Evolutionary conservation across 2,888 invertebrate genomes (phyloP).

Genomic region (Salpingus planirostris): DNA sequence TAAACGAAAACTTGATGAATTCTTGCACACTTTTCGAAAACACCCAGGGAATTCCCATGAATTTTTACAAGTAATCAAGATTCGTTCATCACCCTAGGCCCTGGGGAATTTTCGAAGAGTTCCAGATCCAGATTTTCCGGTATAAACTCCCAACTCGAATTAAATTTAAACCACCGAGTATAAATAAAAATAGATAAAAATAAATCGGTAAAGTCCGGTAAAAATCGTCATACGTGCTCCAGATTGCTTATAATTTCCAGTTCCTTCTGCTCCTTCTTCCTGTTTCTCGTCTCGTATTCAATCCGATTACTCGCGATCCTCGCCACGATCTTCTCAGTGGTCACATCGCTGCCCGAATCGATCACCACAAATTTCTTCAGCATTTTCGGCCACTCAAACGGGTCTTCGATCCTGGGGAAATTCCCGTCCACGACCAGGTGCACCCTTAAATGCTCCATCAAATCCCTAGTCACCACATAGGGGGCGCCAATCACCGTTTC

Average conservation of each 20-base stretch:
- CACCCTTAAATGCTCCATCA: constrained; percentile 80
- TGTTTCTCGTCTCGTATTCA: constrained; percentile 80
- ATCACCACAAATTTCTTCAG: constrained; percentile 64
- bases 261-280: constrained; percentile 88
- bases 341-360: constrained; percentile 82
- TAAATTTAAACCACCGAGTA: too few relatives aligned
- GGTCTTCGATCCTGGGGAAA: constrained; percentile 71
- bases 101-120: too few relatives aligned
- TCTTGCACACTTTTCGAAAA: too few relatives aligned
- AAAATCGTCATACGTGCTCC: too few relatives aligned
- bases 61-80: too few relatives aligned
- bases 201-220: too few relatives aligned
- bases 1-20: too few relatives aligned
- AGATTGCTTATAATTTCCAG: constrained; percentile 31
- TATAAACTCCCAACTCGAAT: too few relatives aligned
- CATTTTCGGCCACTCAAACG: constrained; percentile 77
- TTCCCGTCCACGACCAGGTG: constrained; percentile 84
- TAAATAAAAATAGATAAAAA: too few relatives aligned
- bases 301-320: constrained; percentile 88
- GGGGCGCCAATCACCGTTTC: constrained; percentile 99
- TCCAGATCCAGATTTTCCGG: too few relatives aligned
- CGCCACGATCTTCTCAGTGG: constrained; percentile 91
- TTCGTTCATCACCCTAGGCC: too few relatives aligned
- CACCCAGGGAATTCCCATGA: too few relatives aligned
- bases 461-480: constrained; percentile 80